A percentile compares a stretch with the other conserved stretches of the same genome.
phyloP scores from a whole-genome alignment of 2,797 vertebrate genomes.

The Hydrolagus colliei region DNA sequence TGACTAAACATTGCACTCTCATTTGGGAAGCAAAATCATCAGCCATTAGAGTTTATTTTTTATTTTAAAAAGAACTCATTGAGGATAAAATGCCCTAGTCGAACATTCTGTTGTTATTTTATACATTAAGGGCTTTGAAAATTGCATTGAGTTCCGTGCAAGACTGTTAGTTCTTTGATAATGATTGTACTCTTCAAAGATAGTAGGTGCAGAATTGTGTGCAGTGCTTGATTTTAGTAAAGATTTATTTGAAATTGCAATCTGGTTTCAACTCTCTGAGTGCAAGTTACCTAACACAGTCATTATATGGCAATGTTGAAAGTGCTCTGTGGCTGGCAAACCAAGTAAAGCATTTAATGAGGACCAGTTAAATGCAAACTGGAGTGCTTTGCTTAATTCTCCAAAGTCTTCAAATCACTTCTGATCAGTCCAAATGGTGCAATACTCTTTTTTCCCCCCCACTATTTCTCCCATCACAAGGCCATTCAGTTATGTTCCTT shows the following conservation, averaged over 20 bases:
- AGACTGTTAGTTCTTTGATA: not conserved
- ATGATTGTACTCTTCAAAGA: not conserved
- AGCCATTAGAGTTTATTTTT: not conserved
- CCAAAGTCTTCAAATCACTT: no score
- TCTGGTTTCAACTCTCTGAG: not conserved
- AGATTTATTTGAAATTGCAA: not conserved
- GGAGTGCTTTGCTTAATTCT: not conserved
- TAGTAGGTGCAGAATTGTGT: not conserved
- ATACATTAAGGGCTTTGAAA: not conserved
- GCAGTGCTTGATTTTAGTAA: not conserved
- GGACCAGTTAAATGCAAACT: not conserved
- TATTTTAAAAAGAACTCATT: not conserved
- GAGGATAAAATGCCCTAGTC: not conserved
- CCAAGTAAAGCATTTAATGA: not conserved
- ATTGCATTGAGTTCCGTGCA: not conserved
- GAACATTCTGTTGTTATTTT: not conserved
- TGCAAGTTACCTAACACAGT: not conserved
- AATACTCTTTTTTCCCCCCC: no score
- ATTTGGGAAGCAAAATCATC: not conserved
- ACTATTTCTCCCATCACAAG: no score
- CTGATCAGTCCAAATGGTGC: no score
- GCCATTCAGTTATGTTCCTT: no score
- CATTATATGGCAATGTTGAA: not conserved
- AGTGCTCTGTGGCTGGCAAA: not conserved
- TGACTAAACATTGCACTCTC: not conserved